Conservation (phyloP, 2,888 invertebrate genomes). For the Aspidiotus destructor region DNA sequence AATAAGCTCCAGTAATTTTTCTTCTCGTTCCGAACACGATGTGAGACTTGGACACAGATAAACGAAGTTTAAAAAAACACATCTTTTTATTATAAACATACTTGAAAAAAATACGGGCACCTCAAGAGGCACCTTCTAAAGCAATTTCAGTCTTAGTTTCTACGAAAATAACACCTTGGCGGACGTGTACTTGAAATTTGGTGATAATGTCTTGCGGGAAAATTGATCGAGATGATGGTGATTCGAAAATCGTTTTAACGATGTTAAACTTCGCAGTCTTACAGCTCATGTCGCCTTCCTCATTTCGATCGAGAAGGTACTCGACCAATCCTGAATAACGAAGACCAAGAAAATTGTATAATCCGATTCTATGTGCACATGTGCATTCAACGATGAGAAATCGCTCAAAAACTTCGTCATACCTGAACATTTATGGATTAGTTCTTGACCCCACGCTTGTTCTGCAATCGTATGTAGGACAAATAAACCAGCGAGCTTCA, state of each 20-base stretch:
- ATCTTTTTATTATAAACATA: neutral
- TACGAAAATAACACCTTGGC: conserved; percentile 70
- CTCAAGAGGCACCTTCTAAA: conserved; percentile 48
- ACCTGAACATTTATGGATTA: conserved; percentile 61
- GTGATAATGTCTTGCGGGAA: conserved; percentile 49
- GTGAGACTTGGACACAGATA: no score
- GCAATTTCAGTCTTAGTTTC: conserved; percentile 62
- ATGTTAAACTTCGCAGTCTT: conserved; percentile 67
- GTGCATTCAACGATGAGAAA: neutral
- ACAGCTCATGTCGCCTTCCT: conserved; percentile 59
- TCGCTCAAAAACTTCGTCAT: conserved; percentile 37
- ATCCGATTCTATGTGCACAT: neutral
- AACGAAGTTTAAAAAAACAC: neutral
- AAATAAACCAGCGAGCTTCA: conserved; percentile 57
- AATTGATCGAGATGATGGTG: conserved; percentile 43
- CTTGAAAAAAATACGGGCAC: neutral
- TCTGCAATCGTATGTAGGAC: conserved; percentile 57
- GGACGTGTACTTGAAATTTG: conserved; percentile 48
- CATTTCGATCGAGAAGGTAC: conserved; percentile 63
- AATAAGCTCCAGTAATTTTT: conserved; percentile 31
- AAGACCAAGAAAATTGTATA: conserved; percentile 19
- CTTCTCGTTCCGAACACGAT: no score
- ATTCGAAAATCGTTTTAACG: conserved; percentile 52
- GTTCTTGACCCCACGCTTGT: conserved; percentile 70
- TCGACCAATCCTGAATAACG: conserved; percentile 57